Evolutionary conservation across 2,113 vertebrate genomes (phyloP).

Genomic region (Pleuronectes platessa): DNA sequence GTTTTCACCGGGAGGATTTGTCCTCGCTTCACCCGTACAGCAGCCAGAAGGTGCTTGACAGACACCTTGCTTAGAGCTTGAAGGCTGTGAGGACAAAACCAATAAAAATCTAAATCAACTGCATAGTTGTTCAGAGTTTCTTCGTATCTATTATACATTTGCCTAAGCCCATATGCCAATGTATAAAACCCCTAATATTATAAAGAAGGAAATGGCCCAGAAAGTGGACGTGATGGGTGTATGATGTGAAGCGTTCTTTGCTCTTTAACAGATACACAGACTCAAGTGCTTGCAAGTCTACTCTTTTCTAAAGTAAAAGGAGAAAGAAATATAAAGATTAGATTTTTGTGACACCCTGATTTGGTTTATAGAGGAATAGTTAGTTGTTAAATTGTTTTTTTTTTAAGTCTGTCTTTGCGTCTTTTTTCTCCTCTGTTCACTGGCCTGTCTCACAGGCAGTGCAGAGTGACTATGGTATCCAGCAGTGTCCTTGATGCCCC

Average conservation of each 20-base stretch:
- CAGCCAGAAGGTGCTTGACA: conserved; percentile 78
- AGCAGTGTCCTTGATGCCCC: conserved; percentile 65
- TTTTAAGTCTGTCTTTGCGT: conserved; percentile 70
- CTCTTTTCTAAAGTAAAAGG: conserved; percentile 75
- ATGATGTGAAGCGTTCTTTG: conserved; percentile 82
- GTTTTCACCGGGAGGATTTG: conserved; percentile 77
- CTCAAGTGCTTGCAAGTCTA: conserved; percentile 76
- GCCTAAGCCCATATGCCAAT: conserved; percentile 76
- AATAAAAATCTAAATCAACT: conserved; percentile 82
- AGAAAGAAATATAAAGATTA: conserved; percentile 81
- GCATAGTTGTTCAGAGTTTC: conserved; percentile 83
- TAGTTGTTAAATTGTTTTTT: conserved; percentile 71
- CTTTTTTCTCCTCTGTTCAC: conserved; percentile 66
- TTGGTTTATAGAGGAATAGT: conserved; percentile 86
- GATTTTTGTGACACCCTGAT: conserved; percentile 88
- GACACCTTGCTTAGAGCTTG: conserved; percentile 79
- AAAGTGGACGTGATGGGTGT: conserved; percentile 79
- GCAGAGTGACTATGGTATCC: conserved; percentile 70
- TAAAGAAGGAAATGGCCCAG: conserved; percentile 80
- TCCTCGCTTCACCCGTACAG: conserved; percentile 82
- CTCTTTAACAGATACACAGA: conserved; percentile 78
- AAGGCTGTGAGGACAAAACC: conserved; percentile 82
- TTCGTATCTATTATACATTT: conserved; percentile 73
- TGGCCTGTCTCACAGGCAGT: conserved; percentile 70
- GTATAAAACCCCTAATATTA: conserved; percentile 73